These are phyloP conservation scores for Semaprochilodus insignis DNA, from an alignment of 2,797 vertebrate species.

Conservation along the genomic window DNA sequence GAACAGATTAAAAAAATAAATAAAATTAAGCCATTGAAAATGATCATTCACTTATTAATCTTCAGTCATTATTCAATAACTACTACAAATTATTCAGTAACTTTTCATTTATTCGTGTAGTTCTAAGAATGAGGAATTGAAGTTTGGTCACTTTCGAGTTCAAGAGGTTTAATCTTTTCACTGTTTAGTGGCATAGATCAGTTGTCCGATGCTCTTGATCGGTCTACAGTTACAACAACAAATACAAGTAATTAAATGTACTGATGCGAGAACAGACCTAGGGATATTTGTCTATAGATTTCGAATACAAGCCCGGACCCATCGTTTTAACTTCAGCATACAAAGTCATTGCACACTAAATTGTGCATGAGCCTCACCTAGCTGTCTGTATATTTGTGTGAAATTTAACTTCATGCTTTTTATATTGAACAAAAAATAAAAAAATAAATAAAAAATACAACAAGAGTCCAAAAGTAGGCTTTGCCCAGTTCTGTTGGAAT, in stretches of 20 bases:
- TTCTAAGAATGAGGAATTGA: neutral
- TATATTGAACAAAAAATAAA: neutral
- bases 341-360: neutral
- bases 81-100: no score
- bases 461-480: no score
- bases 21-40: no score
- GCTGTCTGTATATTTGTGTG: neutral
- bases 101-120: no score
- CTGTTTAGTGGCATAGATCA: neutral
- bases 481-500: no score
- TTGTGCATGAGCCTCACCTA: neutral
- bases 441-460: no score
- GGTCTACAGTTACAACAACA: neutral
- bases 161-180: neutral
- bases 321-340: conserved; percentile 2
- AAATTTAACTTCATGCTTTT: conserved; percentile 6
- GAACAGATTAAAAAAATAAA: no score
- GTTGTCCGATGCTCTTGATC: neutral
- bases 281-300: conserved; percentile 4
- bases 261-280: conserved; percentile 14
- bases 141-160: no score
- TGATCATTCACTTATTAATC: neutral
- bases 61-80: neutral
- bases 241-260: neutral
- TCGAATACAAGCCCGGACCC: neutral